Conservation (phyloP, 2,113 vertebrate species). For the Lontra canadensis region DNA sequence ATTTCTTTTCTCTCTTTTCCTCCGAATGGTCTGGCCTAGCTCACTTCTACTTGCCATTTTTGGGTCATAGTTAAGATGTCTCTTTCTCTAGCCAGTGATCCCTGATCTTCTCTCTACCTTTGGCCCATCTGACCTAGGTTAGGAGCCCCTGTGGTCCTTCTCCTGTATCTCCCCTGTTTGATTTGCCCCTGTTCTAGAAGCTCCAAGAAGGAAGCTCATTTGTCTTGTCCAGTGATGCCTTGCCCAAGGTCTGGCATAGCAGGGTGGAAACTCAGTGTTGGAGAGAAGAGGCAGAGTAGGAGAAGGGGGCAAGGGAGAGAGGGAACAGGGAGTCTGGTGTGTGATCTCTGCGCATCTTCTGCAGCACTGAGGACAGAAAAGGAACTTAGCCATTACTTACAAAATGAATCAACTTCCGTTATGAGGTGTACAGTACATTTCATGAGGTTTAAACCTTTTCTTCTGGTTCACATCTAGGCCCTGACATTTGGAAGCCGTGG, state of each 20-base stretch:
- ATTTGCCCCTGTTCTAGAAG: neutral
- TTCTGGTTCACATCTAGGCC: conserved; percentile 7
- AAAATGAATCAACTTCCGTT: neutral
- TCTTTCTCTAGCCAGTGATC: neutral
- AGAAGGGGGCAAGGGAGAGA: no score
- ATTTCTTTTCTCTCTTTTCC: neutral
- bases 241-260: neutral
- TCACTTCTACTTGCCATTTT: neutral
- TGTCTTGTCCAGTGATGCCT: neutral
- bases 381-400: neutral
- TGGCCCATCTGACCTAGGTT: neutral
- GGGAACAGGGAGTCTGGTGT: rapidly evolving
- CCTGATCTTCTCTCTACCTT: neutral
- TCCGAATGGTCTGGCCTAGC: neutral
- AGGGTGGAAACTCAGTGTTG: neutral
- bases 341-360: rapidly evolving
- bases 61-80: neutral
- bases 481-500: neutral
- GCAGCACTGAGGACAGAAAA: neutral
- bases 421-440: neutral
- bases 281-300: neutral
- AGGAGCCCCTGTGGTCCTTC: neutral
- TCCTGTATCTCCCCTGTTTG: neutral
- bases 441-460: neutral
- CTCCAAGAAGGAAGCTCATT: neutral